Base-by-base conservation (phyloP, 2,888 invertebrate species). In the Steinernema carpocapsae region DNA sequence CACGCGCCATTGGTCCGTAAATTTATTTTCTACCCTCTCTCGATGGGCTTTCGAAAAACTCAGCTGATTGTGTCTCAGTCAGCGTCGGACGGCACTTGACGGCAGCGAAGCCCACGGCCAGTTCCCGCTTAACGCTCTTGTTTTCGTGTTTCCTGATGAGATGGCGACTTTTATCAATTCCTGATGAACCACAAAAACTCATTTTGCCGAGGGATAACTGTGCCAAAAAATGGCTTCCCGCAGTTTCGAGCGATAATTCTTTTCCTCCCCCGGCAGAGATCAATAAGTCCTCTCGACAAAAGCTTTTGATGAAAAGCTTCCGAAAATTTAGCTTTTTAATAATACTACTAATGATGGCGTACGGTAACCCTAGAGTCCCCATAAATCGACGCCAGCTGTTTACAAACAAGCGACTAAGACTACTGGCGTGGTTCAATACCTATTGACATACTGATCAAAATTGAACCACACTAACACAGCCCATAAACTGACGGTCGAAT, bases 31-130 rank as follows among this genome's bases (percentile, higher is more conserved):
- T 26, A 4, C 56, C 48, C 48, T 17, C 19, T n/a, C 48, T 48
- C 24, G 56, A 64, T 32, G 52, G 10, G 22, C 52, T 19, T 52
- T 52, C 32, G 48, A 29, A 26, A 64, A 64, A 12, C 32, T 17
- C 64, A 64, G 64, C 64, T 64, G 64, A 64, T 64, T 64, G 22
- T 64, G 64, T 17, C 14, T 32, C 29, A 64, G n/a, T 17, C 4
- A 37, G 37, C 37, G n/a, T n/a, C n/a, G 37, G 37, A 37, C 37
- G 52, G 52, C 19, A 12, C 22, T 52, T 12, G 22, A 19, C 1
- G 24, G 52, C 19, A 19, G 52, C 52, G 12, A 22, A 19, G 52
- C 12, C 24, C 52, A 22, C n/a, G 19, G 17, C 48, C n/a, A 22
- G 3, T 52, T n/a, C 24, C 24, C 22, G 22, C 12, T 12, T 52